Evolutionary conservation across 2,797 vertebrate species (phyloP).

Genomic region (Enteromius thamalakanensis): DNA sequence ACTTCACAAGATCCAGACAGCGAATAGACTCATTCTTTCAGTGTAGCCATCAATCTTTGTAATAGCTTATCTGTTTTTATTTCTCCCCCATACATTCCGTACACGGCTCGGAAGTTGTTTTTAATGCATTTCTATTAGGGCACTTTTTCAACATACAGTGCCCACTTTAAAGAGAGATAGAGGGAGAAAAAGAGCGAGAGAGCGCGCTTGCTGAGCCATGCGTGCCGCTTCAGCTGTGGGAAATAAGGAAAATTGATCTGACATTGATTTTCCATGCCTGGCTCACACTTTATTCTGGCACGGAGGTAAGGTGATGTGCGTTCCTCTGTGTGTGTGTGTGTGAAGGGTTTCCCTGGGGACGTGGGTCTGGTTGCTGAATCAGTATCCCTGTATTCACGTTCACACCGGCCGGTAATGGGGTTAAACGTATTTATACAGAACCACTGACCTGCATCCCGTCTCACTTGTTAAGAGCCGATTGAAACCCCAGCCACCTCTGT

Average conservation of each 20-base stretch:
- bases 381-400: constrained; percentile 60
- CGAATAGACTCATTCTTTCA: constrained; percentile 59
- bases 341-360: constrained; percentile 51
- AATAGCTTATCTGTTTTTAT: constrained; percentile 66
- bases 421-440: constrained; percentile 66
- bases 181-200: constrained; percentile 24
- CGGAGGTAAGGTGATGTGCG: constrained; percentile 50
- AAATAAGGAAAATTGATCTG: constrained; percentile 65
- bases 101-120: constrained; percentile 59
- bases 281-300: constrained; percentile 57
- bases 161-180: constrained; percentile 56
- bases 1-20: constrained; percentile 49
- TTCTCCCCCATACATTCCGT: constrained; percentile 52
- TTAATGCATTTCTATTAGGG: constrained; percentile 66
- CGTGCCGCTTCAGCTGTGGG: constrained; percentile 54
- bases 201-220: constrained; percentile 25
- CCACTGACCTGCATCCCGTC: constrained; percentile 66
- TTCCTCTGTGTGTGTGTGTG: constrained; percentile 45
- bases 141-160: constrained; percentile 63
- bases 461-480: constrained; percentile 62
- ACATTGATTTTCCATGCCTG: constrained; percentile 65
- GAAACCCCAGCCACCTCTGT: constrained; percentile 47
- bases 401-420: constrained; percentile 65
- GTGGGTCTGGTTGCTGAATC: constrained; percentile 56
- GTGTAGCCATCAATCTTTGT: constrained; percentile 59